Conservation (phyloP, 2,797 vertebrate species). For the Semaprochilodus insignis region DNA sequence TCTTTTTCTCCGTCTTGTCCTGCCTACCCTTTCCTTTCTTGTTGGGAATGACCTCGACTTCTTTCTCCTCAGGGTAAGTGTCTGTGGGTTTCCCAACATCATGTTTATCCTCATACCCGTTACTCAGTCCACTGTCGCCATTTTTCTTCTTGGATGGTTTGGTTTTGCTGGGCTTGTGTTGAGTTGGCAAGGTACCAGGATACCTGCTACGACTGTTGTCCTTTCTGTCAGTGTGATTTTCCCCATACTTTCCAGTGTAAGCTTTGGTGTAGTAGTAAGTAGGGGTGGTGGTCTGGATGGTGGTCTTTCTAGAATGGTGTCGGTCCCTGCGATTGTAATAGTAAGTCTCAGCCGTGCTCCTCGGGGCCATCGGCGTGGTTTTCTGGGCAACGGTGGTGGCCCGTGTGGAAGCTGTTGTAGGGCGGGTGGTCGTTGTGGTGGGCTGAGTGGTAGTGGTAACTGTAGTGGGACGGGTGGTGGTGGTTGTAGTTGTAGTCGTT, state of each 20-base stretch:
- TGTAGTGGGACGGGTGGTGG: conserved; percentile 56
- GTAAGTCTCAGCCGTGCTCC: conserved; percentile 76
- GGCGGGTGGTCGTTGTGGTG: conserved; percentile 70
- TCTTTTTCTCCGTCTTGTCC: conserved; percentile 86
- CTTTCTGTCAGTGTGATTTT: conserved; percentile 88
- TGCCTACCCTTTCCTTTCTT: conserved; percentile 85
- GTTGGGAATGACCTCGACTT: conserved; percentile 71
- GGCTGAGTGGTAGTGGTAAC: conserved; percentile 69
- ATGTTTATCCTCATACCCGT: conserved; percentile 88
- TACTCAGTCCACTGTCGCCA: conserved; percentile 81
- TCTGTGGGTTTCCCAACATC: conserved; percentile 76
- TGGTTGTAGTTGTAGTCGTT: conserved; percentile 59
- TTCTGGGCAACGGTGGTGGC: conserved; percentile 78
- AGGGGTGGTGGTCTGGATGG: conserved; percentile 71
- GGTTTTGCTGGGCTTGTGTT: conserved; percentile 81
- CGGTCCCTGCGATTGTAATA: conserved; percentile 79
- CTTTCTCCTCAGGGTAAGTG: conserved; percentile 77
- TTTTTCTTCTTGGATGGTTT: conserved; percentile 84
- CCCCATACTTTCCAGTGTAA: conserved; percentile 75
- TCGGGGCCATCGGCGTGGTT: conserved; percentile 73
- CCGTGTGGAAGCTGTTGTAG: conserved; percentile 65
- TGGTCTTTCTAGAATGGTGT: conserved; percentile 82
- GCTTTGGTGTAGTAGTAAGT: conserved; percentile 70
- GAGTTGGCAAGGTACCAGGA: conserved; percentile 68
- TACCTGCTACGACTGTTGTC: conserved; percentile 71